Percentiles rank a stretch among this genome's conserved stretches.
Evolutionary conservation across 2,888 invertebrate species (phyloP).

Genomic region (Himalopsyche tibetana): DNA sequence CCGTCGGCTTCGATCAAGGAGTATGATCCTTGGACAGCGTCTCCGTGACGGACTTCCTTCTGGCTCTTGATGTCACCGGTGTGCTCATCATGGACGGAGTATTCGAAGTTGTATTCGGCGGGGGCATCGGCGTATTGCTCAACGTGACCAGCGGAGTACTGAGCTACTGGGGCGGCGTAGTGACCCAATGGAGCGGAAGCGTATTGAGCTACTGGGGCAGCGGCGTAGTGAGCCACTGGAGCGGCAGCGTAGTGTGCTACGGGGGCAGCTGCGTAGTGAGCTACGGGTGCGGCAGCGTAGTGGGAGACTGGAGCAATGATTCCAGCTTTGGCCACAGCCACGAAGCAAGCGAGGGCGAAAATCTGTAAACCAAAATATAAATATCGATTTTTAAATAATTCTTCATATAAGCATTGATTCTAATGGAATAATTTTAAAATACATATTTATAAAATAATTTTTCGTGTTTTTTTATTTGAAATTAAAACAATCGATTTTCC

Average conservation of each 20-base stretch:
- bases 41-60: slow-evolving; percentile 73
- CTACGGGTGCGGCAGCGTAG: slow-evolving; percentile 48
- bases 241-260: slow-evolving; percentile 49
- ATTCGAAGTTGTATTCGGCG: slow-evolving; percentile 60
- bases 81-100: slow-evolving; percentile 67
- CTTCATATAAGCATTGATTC: too few relatives aligned
- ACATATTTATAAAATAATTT: too few relatives aligned
- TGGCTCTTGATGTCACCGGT: slow-evolving; percentile 75
- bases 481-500: too few relatives aligned
- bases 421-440: too few relatives aligned
- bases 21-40: slow-evolving; percentile 74
- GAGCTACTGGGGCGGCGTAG: slow-evolving; percentile 63
- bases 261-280: slow-evolving; percentile 47
- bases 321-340: slow-evolving; percentile 57
- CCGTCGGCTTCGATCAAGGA: slow-evolving; percentile 76
- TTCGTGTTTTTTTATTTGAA: too few relatives aligned
- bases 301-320: slow-evolving; percentile 45
- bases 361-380: slow-evolving; percentile 48
- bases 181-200: slow-evolving; percentile 53
- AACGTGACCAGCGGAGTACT: slow-evolving; percentile 55
- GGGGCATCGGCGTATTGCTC: slow-evolving; percentile 65
- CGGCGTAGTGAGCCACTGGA: slow-evolving; percentile 52
- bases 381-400: neutral
- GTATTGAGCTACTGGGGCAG: slow-evolving; percentile 50
- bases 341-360: slow-evolving; percentile 57